phyloP scores from a whole-genome alignment of 2,113 vertebrate species.

The Dinomys branickii region DNA sequence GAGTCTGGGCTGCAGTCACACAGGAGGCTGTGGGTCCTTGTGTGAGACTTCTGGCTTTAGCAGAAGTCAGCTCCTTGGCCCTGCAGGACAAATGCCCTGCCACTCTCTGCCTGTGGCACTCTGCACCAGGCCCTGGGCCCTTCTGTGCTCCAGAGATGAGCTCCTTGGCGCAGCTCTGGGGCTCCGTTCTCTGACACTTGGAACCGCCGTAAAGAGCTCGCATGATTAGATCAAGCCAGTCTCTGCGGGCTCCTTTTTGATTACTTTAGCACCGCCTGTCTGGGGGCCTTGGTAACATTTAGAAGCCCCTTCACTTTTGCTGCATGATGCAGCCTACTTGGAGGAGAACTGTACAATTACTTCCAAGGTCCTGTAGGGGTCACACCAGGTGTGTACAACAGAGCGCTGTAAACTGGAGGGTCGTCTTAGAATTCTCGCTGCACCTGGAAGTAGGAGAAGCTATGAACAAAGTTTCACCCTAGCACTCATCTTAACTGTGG shows the following conservation, averaged over 20 bases:
- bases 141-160: background rate
- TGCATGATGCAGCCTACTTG: background rate
- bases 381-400: background rate
- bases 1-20: background rate
- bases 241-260: background rate
- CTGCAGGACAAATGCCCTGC: background rate
- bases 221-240: background rate
- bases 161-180: background rate
- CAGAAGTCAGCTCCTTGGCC: background rate
- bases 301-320: background rate
- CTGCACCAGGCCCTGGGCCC: background rate
- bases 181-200: background rate
- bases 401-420: background rate
- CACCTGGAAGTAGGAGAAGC: background rate
- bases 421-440: background rate
- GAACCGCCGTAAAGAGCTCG: background rate
- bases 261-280: background rate
- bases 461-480: background rate
- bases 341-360: background rate
- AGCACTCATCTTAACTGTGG: too few relatives aligned
- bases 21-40: background rate
- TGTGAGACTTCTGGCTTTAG: background rate
- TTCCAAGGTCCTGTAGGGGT: background rate
- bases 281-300: background rate
- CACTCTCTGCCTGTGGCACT: rapidly evolving